Base-by-base conservation (phyloP, 30 jellyfish, hydroid and myxozoan species). In the Cassiopea xamachana region DNA sequence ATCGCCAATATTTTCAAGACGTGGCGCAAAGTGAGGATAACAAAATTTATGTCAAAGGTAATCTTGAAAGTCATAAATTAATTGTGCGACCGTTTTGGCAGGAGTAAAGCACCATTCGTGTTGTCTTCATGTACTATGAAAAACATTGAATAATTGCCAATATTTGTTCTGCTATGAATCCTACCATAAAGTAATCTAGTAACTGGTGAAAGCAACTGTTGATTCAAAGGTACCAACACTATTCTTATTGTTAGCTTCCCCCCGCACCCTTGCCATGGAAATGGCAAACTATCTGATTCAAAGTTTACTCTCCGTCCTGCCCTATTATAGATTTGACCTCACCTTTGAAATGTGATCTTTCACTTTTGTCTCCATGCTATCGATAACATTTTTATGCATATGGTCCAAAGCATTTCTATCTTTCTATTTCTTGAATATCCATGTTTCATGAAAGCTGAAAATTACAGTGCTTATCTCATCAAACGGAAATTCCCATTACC, bases 31-130 rank as follows among this genome's bases (percentile, higher is more conserved):
- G 1, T 51, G 71, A 78, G 17, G 73, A 78, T 19, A 82, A 67
- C 45, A 49, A n/a, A 27, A 82, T 82, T 48, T 62, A 67, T 27
- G 90, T 79, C 47, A 82, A 82, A 82, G 90, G 90, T 82, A 49
- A 0, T 55, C 10, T 55, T 27, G 39, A 27, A 27, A 27, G 39
- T 27, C 39, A 27, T 27, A 27, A 27, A 27, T 27, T 27, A 27
- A 27, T 27, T 27, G 39, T 27, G 39, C 39, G 39, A 27, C 39
- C 39, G 39, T 27, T 27, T 27, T 27, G 39, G 39, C 39, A 27
- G 39, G 39, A 0, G 39, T 27, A 27, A 27, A 27, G 39, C 39
- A 27, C 39, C 39, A 27, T 27, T 27, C 39, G 39, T 27, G 39
- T 27, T 27, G 39, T 27, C 39, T 27, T 27, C 39, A 27, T 27